Percentiles rank a stretch among this genome's conserved stretches.
Evolutionary conservation across 2,113 vertebrate species (phyloP).

Genomic region (Steatornis caripensis): DNA sequence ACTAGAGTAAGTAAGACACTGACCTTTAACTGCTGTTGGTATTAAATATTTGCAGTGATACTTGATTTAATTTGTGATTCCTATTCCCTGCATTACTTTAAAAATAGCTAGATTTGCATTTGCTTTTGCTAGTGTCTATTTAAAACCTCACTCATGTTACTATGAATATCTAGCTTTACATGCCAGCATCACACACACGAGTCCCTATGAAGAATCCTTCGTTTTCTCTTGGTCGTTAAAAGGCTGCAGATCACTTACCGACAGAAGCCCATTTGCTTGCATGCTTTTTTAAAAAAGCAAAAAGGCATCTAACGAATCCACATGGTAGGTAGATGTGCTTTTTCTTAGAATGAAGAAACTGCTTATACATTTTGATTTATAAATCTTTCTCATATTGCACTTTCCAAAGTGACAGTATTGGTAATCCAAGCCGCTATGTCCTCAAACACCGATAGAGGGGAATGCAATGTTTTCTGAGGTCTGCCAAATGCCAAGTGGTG

Average conservation of each 20-base stretch:
- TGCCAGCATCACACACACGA: background rate
- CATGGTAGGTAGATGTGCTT: background rate
- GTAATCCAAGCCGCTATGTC: background rate
- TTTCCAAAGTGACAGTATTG: background rate
- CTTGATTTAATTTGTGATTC: background rate
- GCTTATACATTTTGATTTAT: background rate
- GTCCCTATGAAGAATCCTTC: background rate
- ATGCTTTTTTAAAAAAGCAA: background rate
- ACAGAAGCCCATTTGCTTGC: background rate
- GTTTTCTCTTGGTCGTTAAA: background rate
- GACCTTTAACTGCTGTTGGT: conserved; percentile 1
- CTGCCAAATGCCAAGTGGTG: background rate
- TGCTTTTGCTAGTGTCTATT: conserved; percentile 10
- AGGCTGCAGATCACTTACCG: background rate
- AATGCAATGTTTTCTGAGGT: background rate
- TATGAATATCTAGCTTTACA: background rate
- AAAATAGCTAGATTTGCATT: conserved; percentile 32
- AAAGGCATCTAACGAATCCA: background rate
- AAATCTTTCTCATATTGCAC: background rate
- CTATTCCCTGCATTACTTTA: background rate
- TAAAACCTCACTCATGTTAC: background rate
- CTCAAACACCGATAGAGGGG: background rate
- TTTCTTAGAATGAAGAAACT: background rate
- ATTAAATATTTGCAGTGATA: background rate
- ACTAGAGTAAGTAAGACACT: background rate